phyloP scores from a whole-genome alignment of 2,797 vertebrate genomes.

The Furcifer pardalis region DNA sequence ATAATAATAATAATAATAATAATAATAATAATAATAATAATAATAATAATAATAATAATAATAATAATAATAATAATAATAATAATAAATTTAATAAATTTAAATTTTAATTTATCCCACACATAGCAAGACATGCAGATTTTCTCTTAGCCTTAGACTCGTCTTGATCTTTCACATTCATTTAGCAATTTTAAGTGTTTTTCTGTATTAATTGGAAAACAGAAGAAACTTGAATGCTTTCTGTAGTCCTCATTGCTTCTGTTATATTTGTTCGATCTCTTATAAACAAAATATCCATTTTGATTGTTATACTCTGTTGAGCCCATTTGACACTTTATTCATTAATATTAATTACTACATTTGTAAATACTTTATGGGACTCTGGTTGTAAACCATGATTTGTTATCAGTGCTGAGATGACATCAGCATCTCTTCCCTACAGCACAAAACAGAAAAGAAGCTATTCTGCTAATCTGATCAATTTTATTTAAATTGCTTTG shows the following conservation, averaged over 20 bases:
- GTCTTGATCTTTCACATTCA: background rate
- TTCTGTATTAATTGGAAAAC: conserved; percentile 30
- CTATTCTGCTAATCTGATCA: conserved; percentile 9
- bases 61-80: too few species aligned
- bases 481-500: conserved; percentile 27
- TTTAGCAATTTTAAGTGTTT: background rate
- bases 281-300: conserved; percentile 50
- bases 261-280: conserved; percentile 19
- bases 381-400: conserved; percentile 25
- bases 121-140: background rate
- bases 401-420: conserved; percentile 1
- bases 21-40: too few species aligned
- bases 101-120: background rate
- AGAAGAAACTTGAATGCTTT: conserved; percentile 37
- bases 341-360: conserved; percentile 63
- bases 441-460: conserved; percentile 27
- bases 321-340: conserved; percentile 47
- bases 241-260: conserved; percentile 33
- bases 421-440: conserved; percentile 2
- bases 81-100: too few species aligned
- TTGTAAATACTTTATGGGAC: conserved; percentile 45
- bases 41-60: background rate
- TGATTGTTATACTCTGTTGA: conserved; percentile 55
- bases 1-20: too few species aligned
- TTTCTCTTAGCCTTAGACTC: background rate